Evolutionary conservation across 1,140 invertebrate species (phyloP), one percentile per base, ranked within the genome.

Genomic region (Leptinotarsa undecemlineata): DNA sequence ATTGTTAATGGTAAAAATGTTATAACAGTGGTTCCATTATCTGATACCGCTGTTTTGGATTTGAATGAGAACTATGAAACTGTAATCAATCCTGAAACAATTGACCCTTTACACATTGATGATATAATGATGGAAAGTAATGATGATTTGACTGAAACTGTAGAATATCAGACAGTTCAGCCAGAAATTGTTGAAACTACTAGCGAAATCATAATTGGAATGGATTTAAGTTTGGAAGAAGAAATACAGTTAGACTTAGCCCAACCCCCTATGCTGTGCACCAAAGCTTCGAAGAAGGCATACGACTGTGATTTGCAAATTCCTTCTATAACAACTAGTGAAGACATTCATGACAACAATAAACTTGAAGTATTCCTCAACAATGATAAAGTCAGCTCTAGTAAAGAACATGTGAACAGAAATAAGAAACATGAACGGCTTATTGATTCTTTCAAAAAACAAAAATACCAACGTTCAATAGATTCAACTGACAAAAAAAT

Each of bases 21-120:
- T n/a, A 84, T 84, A 61, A 81, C 75, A 4, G 81, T 84, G 3
- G 71, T 79, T 26, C 78, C 81, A 6, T 73, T 83, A 42, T 78
- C 79, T 13, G 78, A 81, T 6, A 76, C 74, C 6, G 63, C 78
- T 61, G 74, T 83, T 15, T 73, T 83, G 1, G 79, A 82, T 75
- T 76, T 76, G 68, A 79, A 81, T 51, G 78, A 80, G 42, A 82
- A 82, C 71, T 79, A 82, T 51, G 74, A 78, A 66, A 61, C 47
- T 33, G 67, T 62, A 42, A 57, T 61, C 17, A 77, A 42, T 48
- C n/a, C 61, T 14, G 48, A 69, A 57, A 57, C 21, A 60, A 19
- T 15, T 19, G 72, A 73, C 62, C 23, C 62, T 19, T 62, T 63
- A 20, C 23, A 47, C 4, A 57, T 47, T 17, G 61, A 62, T 63